phyloP scores from a whole-genome alignment of 2,888 invertebrate genomes.

The Heliconius ismenius region DNA sequence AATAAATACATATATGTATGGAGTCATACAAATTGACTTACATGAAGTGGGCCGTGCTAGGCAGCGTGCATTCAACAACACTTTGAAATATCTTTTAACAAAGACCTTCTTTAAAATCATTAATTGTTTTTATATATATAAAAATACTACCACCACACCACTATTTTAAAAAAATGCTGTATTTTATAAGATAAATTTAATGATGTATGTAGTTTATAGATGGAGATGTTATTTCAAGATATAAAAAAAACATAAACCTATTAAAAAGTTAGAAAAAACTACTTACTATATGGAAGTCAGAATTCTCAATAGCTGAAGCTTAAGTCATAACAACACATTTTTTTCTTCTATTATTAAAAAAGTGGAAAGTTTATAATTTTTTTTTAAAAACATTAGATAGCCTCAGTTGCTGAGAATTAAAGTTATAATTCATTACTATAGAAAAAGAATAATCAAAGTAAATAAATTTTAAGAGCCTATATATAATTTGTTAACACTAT shows the following conservation, averaged over 20 bases:
- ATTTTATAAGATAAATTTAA: not conserved
- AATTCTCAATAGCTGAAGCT: not conserved
- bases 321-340: not conserved
- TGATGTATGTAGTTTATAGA: not conserved
- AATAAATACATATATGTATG: constrained; percentile 11
- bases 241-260: not conserved
- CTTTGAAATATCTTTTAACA: constrained; percentile 15
- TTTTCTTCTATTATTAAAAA: too few relatives aligned
- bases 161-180: not conserved
- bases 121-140: not conserved
- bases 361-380: not conserved
- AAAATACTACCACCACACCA: not conserved
- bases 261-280: not conserved
- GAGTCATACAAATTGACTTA: constrained; percentile 67
- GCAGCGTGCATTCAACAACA: constrained; percentile 67
- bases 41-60: constrained; percentile 84
- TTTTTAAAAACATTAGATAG: not conserved
- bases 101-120: not conserved
- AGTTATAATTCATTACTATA: not conserved
- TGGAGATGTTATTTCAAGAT: not conserved
- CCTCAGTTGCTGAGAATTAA: constrained; percentile 1
- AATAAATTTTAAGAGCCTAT: too few relatives aligned
- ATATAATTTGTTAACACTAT: too few relatives aligned
- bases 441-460: too few relatives aligned
- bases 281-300: not conserved